phyloP scores from a whole-genome alignment of 2,888 invertebrate genomes.

The Baronia brevicornis region DNA sequence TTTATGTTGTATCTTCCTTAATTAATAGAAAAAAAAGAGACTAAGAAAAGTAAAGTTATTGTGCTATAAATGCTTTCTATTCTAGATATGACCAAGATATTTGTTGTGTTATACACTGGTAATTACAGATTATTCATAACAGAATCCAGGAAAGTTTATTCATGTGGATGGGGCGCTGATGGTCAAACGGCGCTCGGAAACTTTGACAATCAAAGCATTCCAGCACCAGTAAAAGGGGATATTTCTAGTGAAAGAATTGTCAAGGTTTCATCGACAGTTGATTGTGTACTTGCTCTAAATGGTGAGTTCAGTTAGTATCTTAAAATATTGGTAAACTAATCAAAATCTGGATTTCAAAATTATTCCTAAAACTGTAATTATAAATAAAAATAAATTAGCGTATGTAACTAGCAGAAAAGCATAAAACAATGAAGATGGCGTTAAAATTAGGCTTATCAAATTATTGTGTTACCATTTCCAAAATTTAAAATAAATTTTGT shows the following conservation, averaged over 20 bases:
- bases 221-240: constrained; percentile 84
- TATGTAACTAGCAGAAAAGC: too few relatives aligned
- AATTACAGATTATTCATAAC: constrained; percentile 83
- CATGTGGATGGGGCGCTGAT: constrained; percentile 96
- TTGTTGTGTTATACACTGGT: constrained; percentile 10
- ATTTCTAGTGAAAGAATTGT: constrained; percentile 87
- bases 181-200: constrained; percentile 93
- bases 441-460: too few relatives aligned
- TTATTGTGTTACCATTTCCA: too few relatives aligned
- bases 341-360: too few relatives aligned
- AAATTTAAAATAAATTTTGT: too few relatives aligned
- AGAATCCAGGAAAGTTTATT: constrained; percentile 85
- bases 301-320: constrained; percentile 70
- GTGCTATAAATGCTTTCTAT: too few relatives aligned
- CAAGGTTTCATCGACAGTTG: constrained; percentile 86
- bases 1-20: too few relatives aligned
- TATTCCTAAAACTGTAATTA: too few relatives aligned
- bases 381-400: too few relatives aligned
- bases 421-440: too few relatives aligned
- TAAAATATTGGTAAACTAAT: not conserved
- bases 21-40: too few relatives aligned
- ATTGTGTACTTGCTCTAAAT: constrained; percentile 92
- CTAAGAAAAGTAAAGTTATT: too few relatives aligned
- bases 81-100: not conserved
- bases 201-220: constrained; percentile 76